These are phyloP conservation scores for Ephialtes manifestator DNA, from an alignment of 2,888 invertebrate species.

Conservation along the genomic window DNA sequence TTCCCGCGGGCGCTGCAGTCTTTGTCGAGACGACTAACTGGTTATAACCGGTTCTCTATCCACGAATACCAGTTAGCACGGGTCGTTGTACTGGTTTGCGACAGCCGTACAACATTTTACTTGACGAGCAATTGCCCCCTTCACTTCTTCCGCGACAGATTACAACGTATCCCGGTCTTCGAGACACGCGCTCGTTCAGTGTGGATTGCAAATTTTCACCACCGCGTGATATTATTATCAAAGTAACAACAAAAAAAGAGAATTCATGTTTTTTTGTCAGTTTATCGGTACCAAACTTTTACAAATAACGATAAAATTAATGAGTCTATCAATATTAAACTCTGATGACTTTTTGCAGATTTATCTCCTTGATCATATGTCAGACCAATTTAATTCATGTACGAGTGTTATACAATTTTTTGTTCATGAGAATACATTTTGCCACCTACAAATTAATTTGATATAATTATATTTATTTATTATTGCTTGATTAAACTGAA, in stretches of 20 bases:
- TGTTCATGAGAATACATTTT: background rate
- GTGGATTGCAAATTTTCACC: conserved; percentile 47
- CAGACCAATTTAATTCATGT: background rate
- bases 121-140: conserved; percentile 44
- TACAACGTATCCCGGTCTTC: conserved; percentile 30
- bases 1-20: conserved; percentile 19
- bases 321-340: background rate
- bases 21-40: conserved; percentile 63
- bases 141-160: conserved; percentile 65
- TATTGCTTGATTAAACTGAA: background rate
- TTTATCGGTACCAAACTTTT: background rate
- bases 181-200: conserved; percentile 21
- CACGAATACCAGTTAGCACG: conserved; percentile 74
- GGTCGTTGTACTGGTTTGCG: conserved; percentile 77
- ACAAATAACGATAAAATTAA: background rate
- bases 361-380: background rate
- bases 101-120: conserved; percentile 26
- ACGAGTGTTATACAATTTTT: background rate
- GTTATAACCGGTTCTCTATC: conserved; percentile 76
- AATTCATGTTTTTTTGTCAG: background rate
- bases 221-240: conserved; percentile 16
- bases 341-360: background rate
- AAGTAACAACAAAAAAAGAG: background rate
- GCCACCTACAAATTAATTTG: background rate
- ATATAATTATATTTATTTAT: background rate